phyloP scores from a whole-genome alignment of 2,888 invertebrate genomes.

The Crioceris asparagi region DNA sequence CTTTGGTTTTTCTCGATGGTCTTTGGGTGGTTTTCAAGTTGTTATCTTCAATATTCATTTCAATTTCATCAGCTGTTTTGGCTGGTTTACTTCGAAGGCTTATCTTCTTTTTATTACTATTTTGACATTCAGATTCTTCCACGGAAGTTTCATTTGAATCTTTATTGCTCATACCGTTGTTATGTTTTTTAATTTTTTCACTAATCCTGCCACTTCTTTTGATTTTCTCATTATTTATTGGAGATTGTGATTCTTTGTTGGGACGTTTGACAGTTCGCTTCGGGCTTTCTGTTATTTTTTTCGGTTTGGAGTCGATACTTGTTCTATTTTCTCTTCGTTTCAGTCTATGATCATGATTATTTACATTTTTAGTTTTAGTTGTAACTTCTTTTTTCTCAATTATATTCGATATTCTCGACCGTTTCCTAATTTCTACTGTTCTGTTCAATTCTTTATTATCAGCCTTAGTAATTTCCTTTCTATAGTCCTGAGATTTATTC shows the following conservation, averaged over 20 bases:
- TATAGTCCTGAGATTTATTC: slow-evolving; percentile 9
- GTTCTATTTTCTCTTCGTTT: too few species aligned
- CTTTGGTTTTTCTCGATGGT: slow-evolving; percentile 61
- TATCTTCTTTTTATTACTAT: too few species aligned
- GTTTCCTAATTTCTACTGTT: slow-evolving; percentile 10
- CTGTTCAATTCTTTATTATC: slow-evolving; percentile 14
- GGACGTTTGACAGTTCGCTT: slow-evolving; percentile 1
- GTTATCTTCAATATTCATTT: too few species aligned
- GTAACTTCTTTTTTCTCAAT: slow-evolving; percentile 8
- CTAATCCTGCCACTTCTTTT: too few species aligned
- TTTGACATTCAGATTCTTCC: too few species aligned
- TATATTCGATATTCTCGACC: slow-evolving; percentile 9
- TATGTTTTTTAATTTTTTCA: too few species aligned
- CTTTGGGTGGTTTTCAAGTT: slow-evolving; percentile 25
- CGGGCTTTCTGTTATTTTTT: slow-evolving; percentile 3
- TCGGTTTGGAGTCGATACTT: too few species aligned
- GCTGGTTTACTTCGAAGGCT: too few species aligned
- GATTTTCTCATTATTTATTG: neutral
- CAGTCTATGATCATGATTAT: neutral
- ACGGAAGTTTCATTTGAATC: too few species aligned
- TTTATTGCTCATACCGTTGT: too few species aligned
- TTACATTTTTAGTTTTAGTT: slow-evolving; percentile 5
- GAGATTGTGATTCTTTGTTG: neutral
- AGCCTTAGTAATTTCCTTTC: slow-evolving; percentile 10
- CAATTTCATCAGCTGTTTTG: too few species aligned